A percentile compares a stretch with the other conserved stretches of the same genome.
phyloP scores from a whole-genome alignment of 2,113 vertebrate genomes.

The Atractosteus spatula region DNA sequence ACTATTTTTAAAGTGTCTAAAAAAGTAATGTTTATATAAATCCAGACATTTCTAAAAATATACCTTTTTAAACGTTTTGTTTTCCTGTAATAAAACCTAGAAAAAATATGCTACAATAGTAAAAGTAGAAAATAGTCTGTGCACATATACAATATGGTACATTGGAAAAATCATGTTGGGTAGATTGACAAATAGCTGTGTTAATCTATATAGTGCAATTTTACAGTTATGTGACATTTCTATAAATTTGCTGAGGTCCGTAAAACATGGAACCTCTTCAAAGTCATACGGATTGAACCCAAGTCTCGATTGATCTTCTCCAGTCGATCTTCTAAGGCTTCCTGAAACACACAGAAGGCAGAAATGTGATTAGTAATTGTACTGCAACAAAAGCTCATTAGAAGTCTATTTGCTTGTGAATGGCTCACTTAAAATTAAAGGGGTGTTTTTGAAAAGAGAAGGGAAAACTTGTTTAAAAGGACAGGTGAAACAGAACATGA shows the following conservation, averaged over 20 bases:
- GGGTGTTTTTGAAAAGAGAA: no score
- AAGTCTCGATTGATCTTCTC: slow-evolving; percentile 84
- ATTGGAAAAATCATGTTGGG: slow-evolving; percentile 28
- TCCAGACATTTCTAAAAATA: slow-evolving; percentile 65
- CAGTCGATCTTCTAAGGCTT: slow-evolving; percentile 89
- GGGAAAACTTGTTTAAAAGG: no score
- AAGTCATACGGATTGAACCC: slow-evolving; percentile 89
- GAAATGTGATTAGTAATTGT: background rate
- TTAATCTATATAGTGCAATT: slow-evolving; percentile 29
- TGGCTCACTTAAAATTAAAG: no score
- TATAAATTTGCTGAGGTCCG: slow-evolving; percentile 86
- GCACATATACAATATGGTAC: slow-evolving; percentile 45
- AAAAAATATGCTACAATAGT: slow-evolving; percentile 64
- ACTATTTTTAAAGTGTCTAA: slow-evolving; percentile 39
- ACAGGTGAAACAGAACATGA: no score
- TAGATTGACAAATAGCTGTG: slow-evolving; percentile 36
- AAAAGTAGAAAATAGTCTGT: slow-evolving; percentile 50
- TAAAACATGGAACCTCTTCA: slow-evolving; percentile 89
- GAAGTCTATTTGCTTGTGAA: no score
- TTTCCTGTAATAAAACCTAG: slow-evolving; percentile 45
- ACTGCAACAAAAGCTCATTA: no score
- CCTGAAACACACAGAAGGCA: slow-evolving; percentile 56
- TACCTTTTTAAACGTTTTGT: slow-evolving; percentile 47
- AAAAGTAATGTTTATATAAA: slow-evolving; percentile 66
- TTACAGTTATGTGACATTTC: slow-evolving; percentile 44